These are phyloP conservation scores for Chymomyza fuscimana DNA, from an alignment of 2,888 invertebrate species.

Conservation along the genomic window DNA sequence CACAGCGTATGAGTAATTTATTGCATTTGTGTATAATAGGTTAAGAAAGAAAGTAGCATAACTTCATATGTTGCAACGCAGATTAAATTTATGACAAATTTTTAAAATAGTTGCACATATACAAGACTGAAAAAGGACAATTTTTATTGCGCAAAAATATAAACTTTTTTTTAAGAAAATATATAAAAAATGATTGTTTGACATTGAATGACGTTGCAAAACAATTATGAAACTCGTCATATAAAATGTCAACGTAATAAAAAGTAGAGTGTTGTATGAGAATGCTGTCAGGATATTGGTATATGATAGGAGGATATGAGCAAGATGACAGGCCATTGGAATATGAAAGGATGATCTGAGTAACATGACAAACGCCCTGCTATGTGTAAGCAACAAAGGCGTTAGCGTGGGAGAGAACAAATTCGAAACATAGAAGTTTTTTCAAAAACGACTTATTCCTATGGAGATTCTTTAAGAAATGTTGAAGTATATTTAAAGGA, in stretches of 20 bases:
- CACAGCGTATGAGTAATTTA: conserved; percentile 50
- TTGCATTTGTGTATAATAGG: conserved; percentile 22
- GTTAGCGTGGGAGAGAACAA: too few relatives aligned
- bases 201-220: not conserved
- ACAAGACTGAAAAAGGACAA: not conserved
- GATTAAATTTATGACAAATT: not conserved
- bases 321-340: too few relatives aligned
- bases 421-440: too few relatives aligned
- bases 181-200: not conserved
- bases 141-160: not conserved
- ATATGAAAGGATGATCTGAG: too few relatives aligned
- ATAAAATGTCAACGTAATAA: not conserved
- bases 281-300: too few relatives aligned
- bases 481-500: too few relatives aligned
- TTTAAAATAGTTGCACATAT: not conserved
- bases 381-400: too few relatives aligned
- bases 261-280: too few relatives aligned
- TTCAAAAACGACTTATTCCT: too few relatives aligned
- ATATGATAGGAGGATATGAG: too few relatives aligned
- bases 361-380: too few relatives aligned
- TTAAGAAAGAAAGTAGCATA: not conserved
- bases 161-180: not conserved
- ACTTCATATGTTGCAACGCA: not conserved
- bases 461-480: too few relatives aligned
- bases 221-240: not conserved